Evolutionary conservation across 2,113 vertebrate genomes (phyloP).

Genomic region (Polypterus bichir): DNA sequence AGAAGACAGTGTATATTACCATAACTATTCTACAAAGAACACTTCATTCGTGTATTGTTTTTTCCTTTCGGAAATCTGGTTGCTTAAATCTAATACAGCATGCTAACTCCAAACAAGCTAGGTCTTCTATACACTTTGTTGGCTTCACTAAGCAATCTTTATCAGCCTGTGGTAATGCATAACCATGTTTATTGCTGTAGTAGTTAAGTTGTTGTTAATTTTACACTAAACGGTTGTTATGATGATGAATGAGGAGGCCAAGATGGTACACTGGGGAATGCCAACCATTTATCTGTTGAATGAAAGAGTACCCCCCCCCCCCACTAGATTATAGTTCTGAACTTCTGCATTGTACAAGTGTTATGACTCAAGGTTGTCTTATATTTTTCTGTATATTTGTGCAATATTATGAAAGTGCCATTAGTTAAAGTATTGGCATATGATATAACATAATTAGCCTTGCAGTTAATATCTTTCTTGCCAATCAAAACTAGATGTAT

Average conservation of each 20-base stretch:
- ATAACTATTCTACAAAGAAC: not conserved
- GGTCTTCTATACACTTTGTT: slow-evolving; percentile 20
- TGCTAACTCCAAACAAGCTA: not conserved
- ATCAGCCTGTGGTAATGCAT: slow-evolving; percentile 47
- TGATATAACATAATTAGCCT: too few relatives aligned
- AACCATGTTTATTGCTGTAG: slow-evolving; percentile 43
- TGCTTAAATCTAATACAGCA: too few relatives aligned
- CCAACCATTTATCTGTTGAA: slow-evolving; percentile 27
- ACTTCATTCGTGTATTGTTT: too few relatives aligned
- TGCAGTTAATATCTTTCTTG: too few relatives aligned
- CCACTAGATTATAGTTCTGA: too few relatives aligned
- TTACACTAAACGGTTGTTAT: slow-evolving; percentile 58
- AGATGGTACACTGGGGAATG: slow-evolving; percentile 40
- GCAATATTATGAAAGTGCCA: too few relatives aligned
- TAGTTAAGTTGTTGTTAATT: slow-evolving; percentile 62
- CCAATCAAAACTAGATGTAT: too few relatives aligned
- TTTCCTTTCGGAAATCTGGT: too few relatives aligned
- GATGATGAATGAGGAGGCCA: slow-evolving; percentile 45
- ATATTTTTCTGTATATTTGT: too few relatives aligned
- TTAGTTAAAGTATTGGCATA: too few relatives aligned
- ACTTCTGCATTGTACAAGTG: too few relatives aligned
- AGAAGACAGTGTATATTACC: not conserved
- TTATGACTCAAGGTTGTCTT: too few relatives aligned
- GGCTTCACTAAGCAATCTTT: slow-evolving; percentile 41
- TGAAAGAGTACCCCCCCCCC: slow-evolving; percentile 16